Percentiles rank a stretch among this genome's conserved stretches.
Evolutionary conservation across 1,140 invertebrate species (phyloP).

Genomic region (Leptoteleia sp.): DNA sequence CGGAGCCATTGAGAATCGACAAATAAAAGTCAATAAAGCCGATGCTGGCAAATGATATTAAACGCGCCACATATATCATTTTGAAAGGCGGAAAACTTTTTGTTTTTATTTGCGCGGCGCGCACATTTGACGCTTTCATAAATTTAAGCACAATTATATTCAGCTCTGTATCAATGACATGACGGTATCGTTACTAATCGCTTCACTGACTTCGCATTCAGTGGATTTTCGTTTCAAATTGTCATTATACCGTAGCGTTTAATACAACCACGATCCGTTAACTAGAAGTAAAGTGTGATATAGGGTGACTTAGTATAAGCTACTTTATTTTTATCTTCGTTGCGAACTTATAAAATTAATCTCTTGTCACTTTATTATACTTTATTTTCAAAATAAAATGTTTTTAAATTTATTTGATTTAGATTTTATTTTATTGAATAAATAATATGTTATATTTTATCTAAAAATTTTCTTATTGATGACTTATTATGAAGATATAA

Average conservation of each 20-base stretch:
- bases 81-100: constrained; percentile 13
- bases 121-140: constrained; percentile 26
- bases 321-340: neutral
- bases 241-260: constrained; percentile 12
- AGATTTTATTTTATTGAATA: no score
- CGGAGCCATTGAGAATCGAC: constrained; percentile 3
- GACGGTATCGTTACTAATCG: constrained; percentile 29
- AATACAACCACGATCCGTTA: constrained; percentile 10
- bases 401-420: no score
- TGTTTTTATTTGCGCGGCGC: constrained; percentile 1
- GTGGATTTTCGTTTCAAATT: constrained; percentile 19
- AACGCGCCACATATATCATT: constrained; percentile 13
- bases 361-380: neutral
- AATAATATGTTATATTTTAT: no score
- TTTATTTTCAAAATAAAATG: no score
- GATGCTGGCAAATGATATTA: constrained; percentile 11
- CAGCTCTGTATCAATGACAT: constrained; percentile 6
- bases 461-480: no score
- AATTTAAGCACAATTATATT: constrained; percentile 26
- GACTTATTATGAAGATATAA: no score
- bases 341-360: neutral
- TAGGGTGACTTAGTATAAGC: constrained; percentile 4
- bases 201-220: constrained; percentile 19
- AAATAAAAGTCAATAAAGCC: constrained; percentile 27
- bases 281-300: constrained; percentile 7